Evolutionary conservation across 92 coral and sea anemone genomes (phyloP), one percentile per base, ranked within the genome.

Genomic region (Heliopora coerulea): DNA sequence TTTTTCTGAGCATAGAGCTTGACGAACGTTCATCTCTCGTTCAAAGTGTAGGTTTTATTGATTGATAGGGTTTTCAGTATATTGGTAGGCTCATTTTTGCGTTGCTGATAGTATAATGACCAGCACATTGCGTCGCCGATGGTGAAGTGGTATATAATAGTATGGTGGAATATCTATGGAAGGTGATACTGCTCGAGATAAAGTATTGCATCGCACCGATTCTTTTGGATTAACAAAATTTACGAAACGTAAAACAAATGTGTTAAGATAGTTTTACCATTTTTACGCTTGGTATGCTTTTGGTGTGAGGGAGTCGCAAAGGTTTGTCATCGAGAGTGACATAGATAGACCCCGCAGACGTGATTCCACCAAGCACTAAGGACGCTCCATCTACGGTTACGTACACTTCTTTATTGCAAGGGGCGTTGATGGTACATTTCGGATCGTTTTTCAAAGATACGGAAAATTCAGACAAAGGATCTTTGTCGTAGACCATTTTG

Each of bases 371-470:
- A 6, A 89, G 65, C 20, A 52, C 40, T 17, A 86, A 85, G 0
- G 13, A 56, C 33, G 76, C 64, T 12, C 82, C 88, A 4, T 86
- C 84, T 29, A 85, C 44, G 1, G 42, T 33, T 32, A 92, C 50
- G 48, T 83, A 79, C 11, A 90, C 72, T 8, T 84, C 39, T 59
- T 85, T 92, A 23, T 83, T 76, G 60, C 97, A 92, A 1, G 82
- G 88, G 1, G 59, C 68, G 19, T 82, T 87, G 20, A 89, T 64
- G 62, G 60, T 79, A 23, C 97, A 92, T 30, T 60, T 11, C 18
- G 91, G 86, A 64, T 92, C 93, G 20, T 87, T 87, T 56, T 80
- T 80, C 26, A 92, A 61, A 0, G 80, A 40, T 13, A 92, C 96
- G 26, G 82, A 73, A 75, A 92, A 85, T 2, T 57, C 34, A 0